Evolutionary conservation across 2,113 vertebrate genomes (phyloP).

Genomic region (Corythaixoides concolor): DNA sequence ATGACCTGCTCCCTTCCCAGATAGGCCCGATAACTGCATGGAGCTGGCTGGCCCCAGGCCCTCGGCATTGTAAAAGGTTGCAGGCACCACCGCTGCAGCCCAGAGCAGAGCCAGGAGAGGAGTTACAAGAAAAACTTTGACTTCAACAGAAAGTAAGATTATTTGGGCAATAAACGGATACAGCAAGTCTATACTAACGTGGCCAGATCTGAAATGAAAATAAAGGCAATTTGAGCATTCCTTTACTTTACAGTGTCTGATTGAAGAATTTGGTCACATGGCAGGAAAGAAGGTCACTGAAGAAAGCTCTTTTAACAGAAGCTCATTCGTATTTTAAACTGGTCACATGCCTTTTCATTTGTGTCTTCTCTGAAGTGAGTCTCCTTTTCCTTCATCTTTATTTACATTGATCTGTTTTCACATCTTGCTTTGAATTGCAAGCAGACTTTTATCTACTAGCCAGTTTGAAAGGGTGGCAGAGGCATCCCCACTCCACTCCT

Average conservation of each 20-base stretch:
- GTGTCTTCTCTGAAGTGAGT: neutral
- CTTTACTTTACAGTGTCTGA: neutral
- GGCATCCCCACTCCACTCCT: neutral
- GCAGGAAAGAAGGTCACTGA: slow-evolving; percentile 27
- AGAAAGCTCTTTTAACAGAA: slow-evolving; percentile 34
- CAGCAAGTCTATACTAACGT: neutral
- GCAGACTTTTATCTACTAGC: neutral
- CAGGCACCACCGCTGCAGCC: neutral
- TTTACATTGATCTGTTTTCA: neutral
- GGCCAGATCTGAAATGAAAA: slow-evolving; percentile 7
- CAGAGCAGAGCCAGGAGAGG: neutral
- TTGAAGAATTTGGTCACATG: slow-evolving; percentile 54
- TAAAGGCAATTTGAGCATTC: neutral
- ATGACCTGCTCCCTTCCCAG: neutral
- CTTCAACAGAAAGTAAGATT: neutral
- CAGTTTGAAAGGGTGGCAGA: neutral
- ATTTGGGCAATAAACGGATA: neutral
- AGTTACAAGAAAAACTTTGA: neutral
- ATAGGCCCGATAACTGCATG: neutral
- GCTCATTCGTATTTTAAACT: slow-evolving; percentile 40
- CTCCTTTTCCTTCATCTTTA: slow-evolving; percentile 19
- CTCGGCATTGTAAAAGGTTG: neutral
- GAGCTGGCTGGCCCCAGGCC: neutral
- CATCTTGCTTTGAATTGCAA: slow-evolving; percentile 21
- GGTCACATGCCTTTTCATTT: slow-evolving; percentile 44